Evolutionary conservation across 2,113 vertebrate species (phyloP).

Genomic region (Odontesthes bonariensis): DNA sequence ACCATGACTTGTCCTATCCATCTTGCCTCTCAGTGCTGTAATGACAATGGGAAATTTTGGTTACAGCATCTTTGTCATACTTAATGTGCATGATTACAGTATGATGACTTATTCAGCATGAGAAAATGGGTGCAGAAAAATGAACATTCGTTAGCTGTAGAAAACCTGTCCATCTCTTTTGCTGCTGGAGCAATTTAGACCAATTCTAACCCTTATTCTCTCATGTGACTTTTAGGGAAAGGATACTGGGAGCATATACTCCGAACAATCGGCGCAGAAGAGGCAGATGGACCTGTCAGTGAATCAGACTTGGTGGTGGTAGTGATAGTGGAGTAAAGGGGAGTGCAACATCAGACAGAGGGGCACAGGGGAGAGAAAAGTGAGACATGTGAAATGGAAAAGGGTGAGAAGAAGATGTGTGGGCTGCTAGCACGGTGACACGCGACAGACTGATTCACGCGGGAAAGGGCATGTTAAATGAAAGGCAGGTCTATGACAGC

Average conservation of each 20-base stretch:
- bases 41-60: constrained; percentile 13
- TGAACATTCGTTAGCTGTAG: background rate
- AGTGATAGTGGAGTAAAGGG: constrained; percentile 7
- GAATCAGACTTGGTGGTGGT: constrained; percentile 23
- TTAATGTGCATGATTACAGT: constrained; percentile 5
- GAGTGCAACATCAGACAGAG: constrained; percentile 23
- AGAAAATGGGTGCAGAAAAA: constrained; percentile 1
- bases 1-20: constrained; percentile 58
- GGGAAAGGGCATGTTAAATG: constrained; percentile 66
- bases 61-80: constrained; percentile 32
- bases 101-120: constrained; percentile 1
- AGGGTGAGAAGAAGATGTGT: constrained; percentile 44
- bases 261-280: constrained; percentile 16
- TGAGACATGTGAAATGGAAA: constrained; percentile 38
- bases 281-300: constrained; percentile 60
- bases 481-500: constrained; percentile 55
- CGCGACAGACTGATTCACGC: constrained; percentile 57
- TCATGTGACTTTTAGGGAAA: background rate
- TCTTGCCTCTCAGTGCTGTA: constrained; percentile 37
- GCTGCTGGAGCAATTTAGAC: constrained; percentile 4
- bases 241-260: constrained; percentile 25
- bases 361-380: constrained; percentile 27
- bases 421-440: constrained; percentile 56
- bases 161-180: background rate
- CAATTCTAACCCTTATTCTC: background rate